phyloP scores from a whole-genome alignment of 2,888 invertebrate species.

The Pyrrhosoma nymphula region DNA sequence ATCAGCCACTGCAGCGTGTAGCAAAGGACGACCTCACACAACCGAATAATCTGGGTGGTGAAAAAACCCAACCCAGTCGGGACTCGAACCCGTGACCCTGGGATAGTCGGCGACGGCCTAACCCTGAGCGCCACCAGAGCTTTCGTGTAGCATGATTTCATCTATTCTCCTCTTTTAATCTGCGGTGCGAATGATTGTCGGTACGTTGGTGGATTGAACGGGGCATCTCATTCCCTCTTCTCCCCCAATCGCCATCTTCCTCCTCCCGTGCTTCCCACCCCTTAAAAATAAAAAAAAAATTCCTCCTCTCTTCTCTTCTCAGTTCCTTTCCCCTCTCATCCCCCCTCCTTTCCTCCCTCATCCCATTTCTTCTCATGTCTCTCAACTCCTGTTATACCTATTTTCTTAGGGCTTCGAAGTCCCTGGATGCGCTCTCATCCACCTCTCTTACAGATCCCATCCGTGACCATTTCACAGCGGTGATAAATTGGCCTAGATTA shows the following conservation, averaged over 20 bases:
- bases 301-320: background rate
- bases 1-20: no score
- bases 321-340: background rate
- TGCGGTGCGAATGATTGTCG: no score
- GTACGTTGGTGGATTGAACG: no score
- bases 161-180: no score
- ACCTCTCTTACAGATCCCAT: slow-evolving; percentile 20
- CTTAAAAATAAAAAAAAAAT: background rate
- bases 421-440: slow-evolving; percentile 26
- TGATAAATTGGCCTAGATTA: slow-evolving; percentile 66
- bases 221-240: background rate
- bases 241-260: background rate
- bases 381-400: slow-evolving; percentile 39
- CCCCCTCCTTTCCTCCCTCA: background rate
- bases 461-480: slow-evolving; percentile 36
- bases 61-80: no score
- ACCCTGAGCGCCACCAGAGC: no score
- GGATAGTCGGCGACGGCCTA: no score
- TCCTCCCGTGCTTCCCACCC: background rate
- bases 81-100: no score
- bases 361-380: background rate
- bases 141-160: no score
- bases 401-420: slow-evolving; percentile 40
- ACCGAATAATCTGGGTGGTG: no score
- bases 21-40: no score